A percentile compares a stretch with the other conserved stretches of the same genome.
Evolutionary conservation across 2,797 vertebrate species (phyloP).

Genomic region (Helarctos malayanus): DNA sequence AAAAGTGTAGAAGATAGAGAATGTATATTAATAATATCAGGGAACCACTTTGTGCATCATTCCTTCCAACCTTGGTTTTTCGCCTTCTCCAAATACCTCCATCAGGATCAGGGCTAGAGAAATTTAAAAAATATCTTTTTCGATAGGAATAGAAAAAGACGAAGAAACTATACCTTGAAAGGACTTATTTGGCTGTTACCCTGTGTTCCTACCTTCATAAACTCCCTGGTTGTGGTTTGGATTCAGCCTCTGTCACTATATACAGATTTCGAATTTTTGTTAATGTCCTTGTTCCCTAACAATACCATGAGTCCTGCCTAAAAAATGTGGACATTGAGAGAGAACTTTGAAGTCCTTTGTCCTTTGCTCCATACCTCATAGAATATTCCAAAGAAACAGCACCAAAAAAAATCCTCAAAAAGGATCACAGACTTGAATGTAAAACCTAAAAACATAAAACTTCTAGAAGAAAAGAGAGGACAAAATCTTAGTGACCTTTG

Average conservation of each 20-base stretch:
- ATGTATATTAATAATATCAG: not conserved
- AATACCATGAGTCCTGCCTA: not conserved
- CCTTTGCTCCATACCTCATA: not conserved
- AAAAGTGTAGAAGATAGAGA: not conserved
- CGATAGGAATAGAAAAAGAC: not conserved
- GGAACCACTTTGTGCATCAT: not conserved
- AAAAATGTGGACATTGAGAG: not conserved
- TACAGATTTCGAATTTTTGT: not conserved
- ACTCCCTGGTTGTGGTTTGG: not conserved
- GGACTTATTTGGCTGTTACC: not conserved
- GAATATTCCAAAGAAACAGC: not conserved
- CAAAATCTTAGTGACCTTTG: not conserved
- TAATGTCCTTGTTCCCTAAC: not conserved
- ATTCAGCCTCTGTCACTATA: not conserved
- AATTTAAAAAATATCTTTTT: not conserved
- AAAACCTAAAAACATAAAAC: not conserved
- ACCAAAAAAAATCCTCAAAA: not conserved
- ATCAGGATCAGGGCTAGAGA: not conserved
- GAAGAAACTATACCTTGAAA: not conserved
- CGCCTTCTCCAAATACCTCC: not conserved
- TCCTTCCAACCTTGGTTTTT: not conserved
- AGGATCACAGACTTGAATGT: not conserved
- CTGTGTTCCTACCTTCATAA: not conserved
- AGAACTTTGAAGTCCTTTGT: not conserved
- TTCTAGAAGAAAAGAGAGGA: slow-evolving; percentile 3